Evolutionary conservation across 2,797 vertebrate species (phyloP), one percentile per base, ranked within the genome.

Genomic region (Crax fasciolata): DNA sequence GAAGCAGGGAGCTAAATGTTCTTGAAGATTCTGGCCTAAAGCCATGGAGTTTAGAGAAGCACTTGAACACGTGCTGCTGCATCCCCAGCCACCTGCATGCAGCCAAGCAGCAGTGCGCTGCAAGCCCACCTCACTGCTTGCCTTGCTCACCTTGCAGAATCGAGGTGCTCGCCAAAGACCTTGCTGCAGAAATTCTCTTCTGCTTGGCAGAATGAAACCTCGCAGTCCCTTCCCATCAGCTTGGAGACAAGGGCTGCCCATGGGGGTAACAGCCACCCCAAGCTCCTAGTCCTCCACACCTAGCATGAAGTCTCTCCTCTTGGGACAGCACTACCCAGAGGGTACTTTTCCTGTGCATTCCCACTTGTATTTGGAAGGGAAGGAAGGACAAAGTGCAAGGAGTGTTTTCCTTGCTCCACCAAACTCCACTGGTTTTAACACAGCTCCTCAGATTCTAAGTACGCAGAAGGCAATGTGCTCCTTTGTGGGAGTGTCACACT

Each of bases 61-160:
- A n/a, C 58, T 62, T 76, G 44, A 75, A 71, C 9, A 7, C 8
- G 35, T n/a, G n/a, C 54, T 23, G 62, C 21, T 41, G 46, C 14
- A 44, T 24, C 43, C n/a, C 21, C 20, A 65, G 21, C 43, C 30
- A 28, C 0, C 0, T 30, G 55, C 15, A 20, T 18, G 2, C 0
- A 0, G 44, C 25, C 43, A 44, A 63, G 43, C 19, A 65, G 35
- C 39, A 9, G 12, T 13, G 25, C 1, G 7, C 13, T 59, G 48
- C 77, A 79, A 11, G 12, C 30, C 38, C 0, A 14, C 20, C 13
- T 44, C 43, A 16, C 24, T 10, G 0, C 39, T 67, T 38, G 25
- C 14, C 18, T 19, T 52, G 54, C 28, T 72, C 43, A 38, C 8
- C 5, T n/a, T 61, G 48, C 21, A 23, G 54, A 67, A 41, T 55